phyloP scores from a whole-genome alignment of 2,797 vertebrate species.

The Hozukius guyotensis region DNA sequence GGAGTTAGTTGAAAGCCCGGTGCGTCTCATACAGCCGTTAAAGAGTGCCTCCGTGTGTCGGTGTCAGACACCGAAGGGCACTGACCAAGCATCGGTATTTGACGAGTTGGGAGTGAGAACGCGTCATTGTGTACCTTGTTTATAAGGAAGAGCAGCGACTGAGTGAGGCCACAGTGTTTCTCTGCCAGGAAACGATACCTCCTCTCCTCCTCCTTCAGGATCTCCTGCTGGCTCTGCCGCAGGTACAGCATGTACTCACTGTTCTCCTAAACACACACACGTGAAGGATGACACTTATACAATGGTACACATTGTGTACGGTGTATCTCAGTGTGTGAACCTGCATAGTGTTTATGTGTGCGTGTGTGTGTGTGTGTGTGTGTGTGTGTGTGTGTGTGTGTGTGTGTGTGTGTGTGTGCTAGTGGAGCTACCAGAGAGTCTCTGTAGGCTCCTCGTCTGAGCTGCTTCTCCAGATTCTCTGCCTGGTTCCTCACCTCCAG shows the following conservation, averaged over 20 bases:
- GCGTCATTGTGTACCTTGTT: conserved; percentile 76
- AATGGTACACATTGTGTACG: not conserved
- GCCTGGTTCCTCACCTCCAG: conserved; percentile 92
- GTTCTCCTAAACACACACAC: conserved; percentile 81
- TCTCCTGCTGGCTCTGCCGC: conserved; percentile 91
- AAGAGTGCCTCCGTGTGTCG: too few relatives aligned
- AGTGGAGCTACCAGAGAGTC: conserved; percentile 88
- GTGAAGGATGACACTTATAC: not conserved
- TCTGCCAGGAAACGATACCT: conserved; percentile 96
- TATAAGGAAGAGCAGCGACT: conserved; percentile 82
- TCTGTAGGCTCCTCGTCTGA: conserved; percentile 86
- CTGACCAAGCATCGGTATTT: too few relatives aligned
- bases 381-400: not conserved
- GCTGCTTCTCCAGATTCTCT: conserved; percentile 87
- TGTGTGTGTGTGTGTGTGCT: not conserved
- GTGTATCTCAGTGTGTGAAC: not conserved
- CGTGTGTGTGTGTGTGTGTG: not conserved
- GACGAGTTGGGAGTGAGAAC: too few relatives aligned
- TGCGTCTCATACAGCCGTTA: too few relatives aligned
- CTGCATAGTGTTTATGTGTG: not conserved
- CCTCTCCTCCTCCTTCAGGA: conserved; percentile 93
- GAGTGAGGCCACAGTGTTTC: conserved; percentile 89
- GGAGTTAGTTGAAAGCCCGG: too few relatives aligned
- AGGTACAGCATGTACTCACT: conserved; percentile 91
- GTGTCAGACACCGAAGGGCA: too few relatives aligned